Evolutionary conservation across 2,888 invertebrate genomes (phyloP).

Genomic region (Ephialtes manifestator): DNA sequence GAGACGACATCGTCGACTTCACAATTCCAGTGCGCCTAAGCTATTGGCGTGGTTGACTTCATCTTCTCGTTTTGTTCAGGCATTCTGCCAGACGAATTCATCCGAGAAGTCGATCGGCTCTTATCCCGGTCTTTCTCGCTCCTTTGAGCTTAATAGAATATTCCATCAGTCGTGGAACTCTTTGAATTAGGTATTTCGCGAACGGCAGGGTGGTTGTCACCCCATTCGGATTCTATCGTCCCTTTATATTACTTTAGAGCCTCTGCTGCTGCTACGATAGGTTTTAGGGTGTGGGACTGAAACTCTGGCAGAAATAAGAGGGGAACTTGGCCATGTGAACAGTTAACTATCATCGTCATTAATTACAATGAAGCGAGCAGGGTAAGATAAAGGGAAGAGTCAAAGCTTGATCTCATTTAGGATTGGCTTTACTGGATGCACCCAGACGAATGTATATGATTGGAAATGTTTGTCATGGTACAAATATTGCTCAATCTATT

Average conservation of each 20-base stretch:
- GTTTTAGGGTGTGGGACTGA: neutral
- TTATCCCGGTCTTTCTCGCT: slow-evolving; percentile 7
- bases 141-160: slow-evolving; percentile 18
- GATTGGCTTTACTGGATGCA: neutral
- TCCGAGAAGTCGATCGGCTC: slow-evolving; percentile 27
- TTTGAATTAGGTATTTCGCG: slow-evolving; percentile 31
- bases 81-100: slow-evolving; percentile 43
- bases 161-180: slow-evolving; percentile 35
- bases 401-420: neutral
- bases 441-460: neutral
- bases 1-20: slow-evolving; percentile 14
- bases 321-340: slow-evolving; percentile 16
- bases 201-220: neutral
- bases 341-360: slow-evolving; percentile 24
- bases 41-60: neutral
- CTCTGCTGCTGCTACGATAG: neutral
- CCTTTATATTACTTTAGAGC: slow-evolving; percentile 7
- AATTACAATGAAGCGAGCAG: slow-evolving; percentile 31
- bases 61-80: slow-evolving; percentile 27
- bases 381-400: neutral
- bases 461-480: neutral
- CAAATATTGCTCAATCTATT: neutral
- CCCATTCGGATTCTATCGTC: slow-evolving; percentile 8
- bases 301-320: slow-evolving; percentile 6
- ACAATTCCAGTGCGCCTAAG: neutral